Conservation (phyloP, 2,113 vertebrate genomes). For the Odobenus rosmarus region DNA sequence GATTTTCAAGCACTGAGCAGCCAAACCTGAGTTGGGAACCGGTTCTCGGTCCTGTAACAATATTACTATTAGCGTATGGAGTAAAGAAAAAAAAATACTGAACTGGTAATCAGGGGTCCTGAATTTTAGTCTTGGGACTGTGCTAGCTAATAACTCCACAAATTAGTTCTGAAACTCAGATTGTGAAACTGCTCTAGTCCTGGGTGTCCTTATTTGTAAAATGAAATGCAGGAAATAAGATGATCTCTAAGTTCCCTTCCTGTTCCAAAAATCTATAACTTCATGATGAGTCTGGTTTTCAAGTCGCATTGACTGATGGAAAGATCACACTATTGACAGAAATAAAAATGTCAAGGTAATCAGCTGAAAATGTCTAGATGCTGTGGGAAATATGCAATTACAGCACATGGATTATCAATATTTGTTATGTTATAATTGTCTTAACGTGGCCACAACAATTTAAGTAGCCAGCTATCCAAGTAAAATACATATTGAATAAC, state of each 20-base stretch:
- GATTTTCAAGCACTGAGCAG: not conserved
- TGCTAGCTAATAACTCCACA: not conserved
- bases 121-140: not conserved
- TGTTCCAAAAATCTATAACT: conserved; percentile 11
- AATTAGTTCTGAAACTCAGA: not conserved
- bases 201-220: conserved; percentile 34
- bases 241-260: not conserved
- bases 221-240: not conserved
- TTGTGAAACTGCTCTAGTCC: not conserved
- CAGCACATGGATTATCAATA: not conserved
- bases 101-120: not conserved
- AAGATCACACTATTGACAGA: not conserved
- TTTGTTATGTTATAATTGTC: not conserved
- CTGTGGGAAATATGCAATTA: not conserved
- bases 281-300: not conserved
- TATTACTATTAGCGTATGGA: not conserved
- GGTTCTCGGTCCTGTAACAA: not conserved
- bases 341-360: conserved; percentile 43
- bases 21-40: not conserved
- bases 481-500: conserved; percentile 22
- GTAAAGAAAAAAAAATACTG: not conserved
- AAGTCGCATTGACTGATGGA: not conserved
- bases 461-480: conserved; percentile 3
- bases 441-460: not conserved
- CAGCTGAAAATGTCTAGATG: not conserved